Evolutionary conservation across 2,888 invertebrate genomes (phyloP).

Genomic region (Drosophila meridiana): DNA sequence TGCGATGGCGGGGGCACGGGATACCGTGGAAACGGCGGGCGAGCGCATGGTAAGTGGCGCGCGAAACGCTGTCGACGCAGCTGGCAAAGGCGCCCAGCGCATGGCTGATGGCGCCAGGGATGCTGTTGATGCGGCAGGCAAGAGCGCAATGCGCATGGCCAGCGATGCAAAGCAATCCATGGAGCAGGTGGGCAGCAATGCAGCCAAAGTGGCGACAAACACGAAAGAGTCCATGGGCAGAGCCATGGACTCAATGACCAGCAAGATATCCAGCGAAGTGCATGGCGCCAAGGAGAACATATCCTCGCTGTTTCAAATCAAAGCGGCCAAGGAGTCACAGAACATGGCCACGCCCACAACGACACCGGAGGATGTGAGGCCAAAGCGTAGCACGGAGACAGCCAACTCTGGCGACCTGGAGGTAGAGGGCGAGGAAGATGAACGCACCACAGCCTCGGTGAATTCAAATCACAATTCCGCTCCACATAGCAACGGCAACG

Average conservation of each 20-base stretch:
- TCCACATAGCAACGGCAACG: conserved; percentile 17
- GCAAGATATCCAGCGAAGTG: conserved; percentile 75
- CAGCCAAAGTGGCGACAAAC: conserved; percentile 63
- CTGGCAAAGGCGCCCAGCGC: conserved; percentile 63
- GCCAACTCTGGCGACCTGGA: conserved; percentile 68
- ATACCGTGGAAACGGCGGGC: conserved; percentile 51
- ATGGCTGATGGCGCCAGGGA: conserved; percentile 69
- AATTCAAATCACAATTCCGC: conserved; percentile 81
- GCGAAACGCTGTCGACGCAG: conserved; percentile 60
- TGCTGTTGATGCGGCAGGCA: conserved; percentile 66
- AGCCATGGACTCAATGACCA: conserved; percentile 69
- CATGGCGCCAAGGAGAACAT: conserved; percentile 78
- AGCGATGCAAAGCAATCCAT: conserved; percentile 64
- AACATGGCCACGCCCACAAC: conserved; percentile 37
- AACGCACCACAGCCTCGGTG: conserved; percentile 84
- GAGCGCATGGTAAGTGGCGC: conserved; percentile 61
- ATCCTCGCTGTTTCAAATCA: conserved; percentile 76
- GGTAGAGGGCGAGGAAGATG: conserved; percentile 77
- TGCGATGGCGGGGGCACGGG: conserved; percentile 60
- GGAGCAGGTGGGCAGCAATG: conserved; percentile 71
- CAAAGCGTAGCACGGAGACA: conserved; percentile 56
- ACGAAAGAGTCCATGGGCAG: conserved; percentile 71
- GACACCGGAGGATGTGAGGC: conserved; percentile 51
- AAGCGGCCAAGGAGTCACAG: conserved; percentile 66
- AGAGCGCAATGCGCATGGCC: conserved; percentile 63